These are phyloP conservation scores for Agrotis segetum DNA, from an alignment of 2,888 invertebrate species.

Conservation along the genomic window DNA sequence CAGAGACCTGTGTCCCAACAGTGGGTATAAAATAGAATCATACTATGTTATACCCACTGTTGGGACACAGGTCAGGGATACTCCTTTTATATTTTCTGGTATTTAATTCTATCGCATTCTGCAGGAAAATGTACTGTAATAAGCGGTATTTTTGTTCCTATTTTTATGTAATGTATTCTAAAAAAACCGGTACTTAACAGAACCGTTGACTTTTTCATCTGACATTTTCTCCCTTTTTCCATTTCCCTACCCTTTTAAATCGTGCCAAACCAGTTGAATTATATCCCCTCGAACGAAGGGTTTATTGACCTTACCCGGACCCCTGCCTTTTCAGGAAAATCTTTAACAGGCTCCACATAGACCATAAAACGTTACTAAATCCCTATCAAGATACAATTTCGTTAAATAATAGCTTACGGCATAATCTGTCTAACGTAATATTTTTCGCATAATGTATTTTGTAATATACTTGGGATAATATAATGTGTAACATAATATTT, in stretches of 20 bases:
- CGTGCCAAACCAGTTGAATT: slow-evolving; percentile 30
- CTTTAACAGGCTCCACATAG: slow-evolving; percentile 24
- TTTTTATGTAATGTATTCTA: background rate
- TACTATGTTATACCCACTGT: no score
- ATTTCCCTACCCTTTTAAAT: slow-evolving; percentile 22
- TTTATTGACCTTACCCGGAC: slow-evolving; percentile 52
- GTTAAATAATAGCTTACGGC: no score
- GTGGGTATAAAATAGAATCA: no score
- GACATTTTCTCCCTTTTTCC: background rate
- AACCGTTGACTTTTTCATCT: background rate
- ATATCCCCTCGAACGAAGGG: slow-evolving; percentile 39
- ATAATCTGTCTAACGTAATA: no score
- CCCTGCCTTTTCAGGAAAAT: slow-evolving; percentile 39
- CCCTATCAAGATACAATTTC: no score
- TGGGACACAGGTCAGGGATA: no score
- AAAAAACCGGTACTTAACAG: background rate
- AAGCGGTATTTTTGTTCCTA: background rate
- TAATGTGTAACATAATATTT: background rate
- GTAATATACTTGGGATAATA: no score
- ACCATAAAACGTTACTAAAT: slow-evolving; percentile 9
- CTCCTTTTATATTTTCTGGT: no score
- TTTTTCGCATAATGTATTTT: no score
- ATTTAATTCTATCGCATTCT: no score
- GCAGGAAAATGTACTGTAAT: no score
- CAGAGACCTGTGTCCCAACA: no score